Evolutionary conservation across 2,797 vertebrate species (phyloP).

Genomic region (Alcedo quadribrachys): DNA sequence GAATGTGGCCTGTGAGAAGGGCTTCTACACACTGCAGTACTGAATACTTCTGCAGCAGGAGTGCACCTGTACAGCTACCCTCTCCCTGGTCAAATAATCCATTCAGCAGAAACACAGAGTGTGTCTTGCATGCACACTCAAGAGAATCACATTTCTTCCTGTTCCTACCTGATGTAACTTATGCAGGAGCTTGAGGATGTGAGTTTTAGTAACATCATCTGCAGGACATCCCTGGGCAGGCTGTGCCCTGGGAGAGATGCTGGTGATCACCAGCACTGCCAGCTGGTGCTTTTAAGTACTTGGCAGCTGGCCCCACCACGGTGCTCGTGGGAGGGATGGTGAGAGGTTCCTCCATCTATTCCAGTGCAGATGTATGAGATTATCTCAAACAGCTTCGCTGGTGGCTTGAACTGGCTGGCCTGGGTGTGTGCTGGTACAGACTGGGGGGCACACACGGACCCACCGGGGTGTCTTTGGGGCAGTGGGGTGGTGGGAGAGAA

Average conservation of each 20-base stretch:
- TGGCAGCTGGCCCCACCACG: fast-evolving
- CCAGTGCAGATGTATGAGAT: not conserved
- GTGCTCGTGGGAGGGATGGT: not conserved
- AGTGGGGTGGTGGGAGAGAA: not conserved
- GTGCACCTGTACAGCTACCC: not conserved
- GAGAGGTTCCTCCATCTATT: not conserved
- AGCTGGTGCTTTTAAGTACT: not conserved
- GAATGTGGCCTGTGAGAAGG: not conserved
- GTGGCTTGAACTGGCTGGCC: not conserved
- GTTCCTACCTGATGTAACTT: not conserved
- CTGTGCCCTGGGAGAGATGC: not conserved
- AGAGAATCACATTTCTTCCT: not conserved
- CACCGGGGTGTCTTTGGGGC: not conserved
- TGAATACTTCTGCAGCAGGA: not conserved
- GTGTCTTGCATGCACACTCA: not conserved
- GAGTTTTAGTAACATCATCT: not conserved
- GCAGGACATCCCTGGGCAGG: not conserved
- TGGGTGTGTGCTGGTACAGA: not conserved
- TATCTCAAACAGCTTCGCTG: not conserved
- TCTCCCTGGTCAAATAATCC: not conserved
- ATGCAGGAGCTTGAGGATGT: not conserved
- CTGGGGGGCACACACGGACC: fast-evolving
- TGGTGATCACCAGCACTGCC: not conserved
- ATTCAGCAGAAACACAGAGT: not conserved
- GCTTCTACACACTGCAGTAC: not conserved